Conservation (phyloP, 2,113 vertebrate species). For the Crotalus horridus region DNA sequence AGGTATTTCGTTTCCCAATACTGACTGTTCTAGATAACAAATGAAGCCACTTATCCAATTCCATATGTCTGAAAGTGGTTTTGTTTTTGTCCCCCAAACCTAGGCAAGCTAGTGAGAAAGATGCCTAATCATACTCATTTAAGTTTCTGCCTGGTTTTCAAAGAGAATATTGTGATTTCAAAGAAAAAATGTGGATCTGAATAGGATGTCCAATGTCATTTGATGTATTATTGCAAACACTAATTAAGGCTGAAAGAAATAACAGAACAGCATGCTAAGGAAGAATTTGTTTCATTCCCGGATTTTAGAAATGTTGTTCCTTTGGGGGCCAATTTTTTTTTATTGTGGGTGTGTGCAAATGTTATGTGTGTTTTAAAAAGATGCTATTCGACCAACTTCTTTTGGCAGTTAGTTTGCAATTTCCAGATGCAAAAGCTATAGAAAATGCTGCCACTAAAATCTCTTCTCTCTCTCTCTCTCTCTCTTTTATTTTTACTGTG, state of each 20-base stretch:
- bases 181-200: not conserved
- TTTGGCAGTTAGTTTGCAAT: slow-evolving; percentile 71
- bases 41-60: not conserved
- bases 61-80: not conserved
- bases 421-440: not conserved
- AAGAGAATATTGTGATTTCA: not conserved
- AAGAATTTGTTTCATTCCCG: slow-evolving; percentile 34
- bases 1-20: not conserved
- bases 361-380: slow-evolving; percentile 58
- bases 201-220: slow-evolving; percentile 39
- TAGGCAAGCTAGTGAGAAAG: not conserved
- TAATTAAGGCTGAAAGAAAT: slow-evolving; percentile 46
- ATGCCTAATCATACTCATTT: not conserved
- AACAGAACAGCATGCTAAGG: not conserved
- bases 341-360: slow-evolving; percentile 10
- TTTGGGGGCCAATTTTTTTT: slow-evolving; percentile 63
- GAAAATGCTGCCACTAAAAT: not conserved
- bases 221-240: slow-evolving; percentile 43
- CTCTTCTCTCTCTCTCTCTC: slow-evolving; percentile 9
- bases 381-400: slow-evolving; percentile 89
- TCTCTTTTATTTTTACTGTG: slow-evolving; percentile 66
- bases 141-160: not conserved
- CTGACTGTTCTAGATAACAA: fast-evolving
- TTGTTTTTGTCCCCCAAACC: fast-evolving
- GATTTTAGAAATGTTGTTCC: not conserved